These are phyloP conservation scores for Ephydatia muelleri DNA, from an alignment of 37 sponge, comb jelly and placozoan species.

Conservation along the genomic window DNA sequence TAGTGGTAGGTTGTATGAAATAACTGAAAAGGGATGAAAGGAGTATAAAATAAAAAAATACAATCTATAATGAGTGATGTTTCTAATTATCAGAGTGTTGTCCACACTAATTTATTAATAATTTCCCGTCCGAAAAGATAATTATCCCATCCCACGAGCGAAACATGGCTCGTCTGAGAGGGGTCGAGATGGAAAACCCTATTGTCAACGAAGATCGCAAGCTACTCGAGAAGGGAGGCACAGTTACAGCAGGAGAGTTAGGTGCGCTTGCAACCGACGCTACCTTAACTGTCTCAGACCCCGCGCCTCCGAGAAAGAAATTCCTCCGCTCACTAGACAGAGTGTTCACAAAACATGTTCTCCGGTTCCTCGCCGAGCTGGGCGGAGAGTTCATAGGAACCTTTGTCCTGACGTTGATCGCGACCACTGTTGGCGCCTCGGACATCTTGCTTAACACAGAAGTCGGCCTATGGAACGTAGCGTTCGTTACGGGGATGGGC, in stretches of 20 bases:
- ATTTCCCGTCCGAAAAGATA: too few species aligned
- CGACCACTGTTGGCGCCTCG: conserved; percentile 28
- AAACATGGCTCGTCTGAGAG: not conserved
- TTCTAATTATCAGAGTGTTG: too few species aligned
- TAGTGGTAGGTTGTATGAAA: too few species aligned
- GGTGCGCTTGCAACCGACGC: not conserved
- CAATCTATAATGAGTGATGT: too few species aligned
- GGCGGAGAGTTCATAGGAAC: conserved; percentile 54
- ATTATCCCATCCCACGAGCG: not conserved
- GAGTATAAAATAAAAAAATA: too few species aligned
- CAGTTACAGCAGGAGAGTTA: not conserved
- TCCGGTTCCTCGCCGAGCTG: not conserved
- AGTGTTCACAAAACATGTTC: not conserved
- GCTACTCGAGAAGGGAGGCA: not conserved
- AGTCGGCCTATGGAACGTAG: conserved; percentile 55
- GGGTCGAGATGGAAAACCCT: not conserved
- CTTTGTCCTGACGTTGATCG: conserved; percentile 34
- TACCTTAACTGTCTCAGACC: not conserved
- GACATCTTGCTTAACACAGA: conserved; percentile 21
- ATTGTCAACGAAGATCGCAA: not conserved
- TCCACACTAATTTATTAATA: too few species aligned
- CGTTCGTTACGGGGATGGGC: conserved; percentile 43
- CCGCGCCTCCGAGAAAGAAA: not conserved
- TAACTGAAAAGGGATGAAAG: too few species aligned
- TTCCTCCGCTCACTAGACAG: not conserved